Percentiles rank a stretch among this genome's conserved stretches.
Evolutionary conservation across 2,113 vertebrate species (phyloP).

Genomic region (Ceuthmochares aereus): DNA sequence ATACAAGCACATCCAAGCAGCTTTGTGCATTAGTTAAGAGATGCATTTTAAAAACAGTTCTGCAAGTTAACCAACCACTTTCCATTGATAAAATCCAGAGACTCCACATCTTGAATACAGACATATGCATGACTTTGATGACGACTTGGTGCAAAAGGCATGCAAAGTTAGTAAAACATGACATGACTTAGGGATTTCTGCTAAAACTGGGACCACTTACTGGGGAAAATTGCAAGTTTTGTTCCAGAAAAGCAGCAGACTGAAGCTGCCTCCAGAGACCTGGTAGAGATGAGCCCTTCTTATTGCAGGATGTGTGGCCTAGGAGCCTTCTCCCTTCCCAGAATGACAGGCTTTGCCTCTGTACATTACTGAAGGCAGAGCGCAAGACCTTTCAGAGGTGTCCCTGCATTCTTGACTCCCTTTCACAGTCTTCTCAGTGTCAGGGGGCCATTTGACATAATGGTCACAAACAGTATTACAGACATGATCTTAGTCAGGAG

Average conservation of each 20-base stretch:
- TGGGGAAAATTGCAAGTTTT: background rate
- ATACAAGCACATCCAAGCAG: background rate
- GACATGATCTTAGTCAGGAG: background rate
- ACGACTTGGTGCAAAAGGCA: background rate
- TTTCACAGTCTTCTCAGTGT: background rate
- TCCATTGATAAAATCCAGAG: background rate
- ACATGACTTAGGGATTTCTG: background rate
- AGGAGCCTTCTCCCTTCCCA: background rate
- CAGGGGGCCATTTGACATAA: rapidly evolving
- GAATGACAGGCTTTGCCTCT: background rate
- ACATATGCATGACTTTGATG: conserved; percentile 13
- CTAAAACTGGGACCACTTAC: conserved; percentile 40
- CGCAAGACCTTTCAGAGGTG: background rate
- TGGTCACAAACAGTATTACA: background rate
- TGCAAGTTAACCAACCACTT: background rate
- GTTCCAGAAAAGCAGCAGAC: background rate
- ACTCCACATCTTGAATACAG: conserved; percentile 11
- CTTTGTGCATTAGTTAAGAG: background rate
- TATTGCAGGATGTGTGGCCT: background rate
- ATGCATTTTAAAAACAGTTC: background rate
- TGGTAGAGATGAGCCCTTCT: background rate
- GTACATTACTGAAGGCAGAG: background rate
- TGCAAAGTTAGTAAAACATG: conserved; percentile 8
- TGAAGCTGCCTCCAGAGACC: background rate
- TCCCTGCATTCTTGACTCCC: background rate